These are phyloP conservation scores for Drosophila melanica DNA, from an alignment of 1,140 invertebrate species.

Conservation along the genomic window DNA sequence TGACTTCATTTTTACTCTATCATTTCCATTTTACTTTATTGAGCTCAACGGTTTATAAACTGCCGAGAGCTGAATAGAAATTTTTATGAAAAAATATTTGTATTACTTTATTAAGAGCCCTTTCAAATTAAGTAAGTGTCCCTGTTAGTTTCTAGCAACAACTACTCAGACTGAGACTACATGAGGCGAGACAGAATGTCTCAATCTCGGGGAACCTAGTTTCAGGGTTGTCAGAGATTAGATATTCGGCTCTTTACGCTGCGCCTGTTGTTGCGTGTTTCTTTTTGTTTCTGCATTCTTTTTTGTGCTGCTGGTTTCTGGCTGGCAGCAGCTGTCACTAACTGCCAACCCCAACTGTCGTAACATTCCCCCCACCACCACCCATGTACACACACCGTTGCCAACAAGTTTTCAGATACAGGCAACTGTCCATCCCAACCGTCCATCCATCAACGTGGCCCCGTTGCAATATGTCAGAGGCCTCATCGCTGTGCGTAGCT, in stretches of 20 bases:
- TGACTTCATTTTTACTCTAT: too few relatives aligned
- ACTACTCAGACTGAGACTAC: background rate
- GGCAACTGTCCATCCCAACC: constrained; percentile 52
- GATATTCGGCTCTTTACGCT: constrained; percentile 29
- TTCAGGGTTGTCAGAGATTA: constrained; percentile 28
- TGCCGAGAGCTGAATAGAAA: too few relatives aligned
- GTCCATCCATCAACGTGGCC: constrained; percentile 69
- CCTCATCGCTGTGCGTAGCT: constrained; percentile 31
- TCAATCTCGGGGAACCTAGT: constrained; percentile 19
- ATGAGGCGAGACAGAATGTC: constrained; percentile 12
- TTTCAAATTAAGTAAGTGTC: constrained; percentile 6
- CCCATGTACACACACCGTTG: background rate
- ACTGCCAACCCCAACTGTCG: constrained; percentile 53
- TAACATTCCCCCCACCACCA: constrained; percentile 4
- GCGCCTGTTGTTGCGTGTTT: constrained; percentile 16
- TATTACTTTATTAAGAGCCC: background rate
- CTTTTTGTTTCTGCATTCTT: constrained; percentile 20
- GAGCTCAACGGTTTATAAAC: too few relatives aligned
- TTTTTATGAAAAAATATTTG: too few relatives aligned
- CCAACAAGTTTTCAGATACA: constrained; percentile 26
- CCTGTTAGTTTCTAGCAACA: background rate
- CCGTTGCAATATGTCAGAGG: constrained; percentile 69
- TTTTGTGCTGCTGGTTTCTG: constrained; percentile 26
- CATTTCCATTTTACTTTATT: too few relatives aligned
- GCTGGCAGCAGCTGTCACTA: constrained; percentile 76